These are phyloP conservation scores for Meles meles DNA, from an alignment of 2,113 vertebrate species.

Conservation along the genomic window DNA sequence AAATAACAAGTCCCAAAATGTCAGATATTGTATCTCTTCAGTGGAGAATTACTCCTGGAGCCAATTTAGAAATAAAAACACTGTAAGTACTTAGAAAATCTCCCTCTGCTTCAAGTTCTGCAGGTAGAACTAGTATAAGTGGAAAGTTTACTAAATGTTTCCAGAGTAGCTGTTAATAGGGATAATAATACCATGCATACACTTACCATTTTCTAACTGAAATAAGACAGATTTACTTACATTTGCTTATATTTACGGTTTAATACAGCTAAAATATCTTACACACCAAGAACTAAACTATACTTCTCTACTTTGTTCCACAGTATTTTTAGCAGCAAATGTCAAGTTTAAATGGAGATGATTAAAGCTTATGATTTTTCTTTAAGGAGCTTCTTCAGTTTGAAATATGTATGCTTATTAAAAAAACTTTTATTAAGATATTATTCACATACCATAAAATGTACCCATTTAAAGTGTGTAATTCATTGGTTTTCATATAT, in stretches of 20 bases:
- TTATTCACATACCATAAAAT: not conserved
- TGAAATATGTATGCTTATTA: not conserved
- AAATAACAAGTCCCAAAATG: slow-evolving; percentile 37
- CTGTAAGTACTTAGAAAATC: not conserved
- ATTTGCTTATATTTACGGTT: not conserved
- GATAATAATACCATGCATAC: not conserved
- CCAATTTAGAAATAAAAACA: slow-evolving; percentile 31
- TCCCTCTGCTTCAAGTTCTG: not conserved
- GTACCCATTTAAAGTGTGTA: not conserved
- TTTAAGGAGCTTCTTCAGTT: not conserved
- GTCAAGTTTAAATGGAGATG: not conserved
- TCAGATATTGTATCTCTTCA: slow-evolving; percentile 5
- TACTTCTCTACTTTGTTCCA: not conserved
- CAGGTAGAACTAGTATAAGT: not conserved
- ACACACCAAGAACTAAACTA: not conserved
- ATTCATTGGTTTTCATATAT: not conserved
- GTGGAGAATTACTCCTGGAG: slow-evolving; percentile 23
- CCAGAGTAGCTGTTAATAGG: not conserved
- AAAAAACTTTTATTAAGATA: not conserved
- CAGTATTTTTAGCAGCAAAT: not conserved
- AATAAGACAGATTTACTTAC: not conserved
- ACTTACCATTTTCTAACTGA: not conserved
- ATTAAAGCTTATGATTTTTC: not conserved
- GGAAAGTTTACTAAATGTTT: not conserved
- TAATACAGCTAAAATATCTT: not conserved